These are phyloP conservation scores for Otocyon megalotis DNA, from an alignment of 2,113 vertebrate species.

Conservation along the genomic window DNA sequence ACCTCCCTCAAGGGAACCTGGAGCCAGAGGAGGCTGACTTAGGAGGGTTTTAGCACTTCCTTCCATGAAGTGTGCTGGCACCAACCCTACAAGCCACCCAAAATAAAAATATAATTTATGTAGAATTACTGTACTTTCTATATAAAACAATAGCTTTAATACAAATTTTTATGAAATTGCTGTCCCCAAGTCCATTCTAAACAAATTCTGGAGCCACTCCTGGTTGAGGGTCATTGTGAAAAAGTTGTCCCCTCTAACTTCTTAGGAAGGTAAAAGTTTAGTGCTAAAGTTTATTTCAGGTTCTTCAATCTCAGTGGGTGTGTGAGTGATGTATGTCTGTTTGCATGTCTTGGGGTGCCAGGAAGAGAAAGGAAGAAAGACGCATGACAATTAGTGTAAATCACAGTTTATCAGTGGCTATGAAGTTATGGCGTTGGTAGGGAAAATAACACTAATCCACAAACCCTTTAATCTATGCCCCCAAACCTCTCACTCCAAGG, in stretches of 20 bases:
- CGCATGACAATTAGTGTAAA: background rate
- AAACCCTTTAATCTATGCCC: background rate
- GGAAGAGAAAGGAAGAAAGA: background rate
- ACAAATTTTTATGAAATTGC: background rate
- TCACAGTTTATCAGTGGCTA: background rate
- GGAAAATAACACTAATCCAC: background rate
- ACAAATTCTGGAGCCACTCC: background rate
- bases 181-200: background rate
- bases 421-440: background rate
- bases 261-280: background rate
- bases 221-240: background rate
- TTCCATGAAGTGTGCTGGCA: background rate
- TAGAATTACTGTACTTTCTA: constrained; percentile 37
- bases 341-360: background rate
- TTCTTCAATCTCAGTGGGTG: background rate
- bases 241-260: constrained; percentile 5
- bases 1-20: background rate
- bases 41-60: background rate
- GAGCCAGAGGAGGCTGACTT: background rate
- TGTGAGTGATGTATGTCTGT: background rate
- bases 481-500: background rate
- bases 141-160: background rate
- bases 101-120: constrained; percentile 12
- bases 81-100: background rate
- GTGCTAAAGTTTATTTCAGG: background rate